Evolutionary conservation across 2,888 invertebrate genomes (phyloP), one percentile per base, ranked within the genome.

Genomic region (Hypercompe scribonia): DNA sequence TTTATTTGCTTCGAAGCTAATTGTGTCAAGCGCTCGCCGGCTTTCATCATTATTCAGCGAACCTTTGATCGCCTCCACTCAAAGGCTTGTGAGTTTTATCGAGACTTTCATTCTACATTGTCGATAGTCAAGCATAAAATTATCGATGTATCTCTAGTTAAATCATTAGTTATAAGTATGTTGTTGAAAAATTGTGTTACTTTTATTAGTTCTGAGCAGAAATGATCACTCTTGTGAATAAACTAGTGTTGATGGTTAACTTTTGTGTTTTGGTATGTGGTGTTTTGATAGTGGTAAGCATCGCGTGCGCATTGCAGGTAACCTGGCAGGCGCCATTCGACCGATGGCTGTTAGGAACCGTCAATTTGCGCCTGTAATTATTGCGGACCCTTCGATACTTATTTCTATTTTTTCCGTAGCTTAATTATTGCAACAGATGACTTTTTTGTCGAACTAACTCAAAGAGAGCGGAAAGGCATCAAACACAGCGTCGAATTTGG

Each of bases 391-490:
- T 95, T 94, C 95, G 94, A 95, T 95, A 95, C 95, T 95, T 95
- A 95, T 95, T 93, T 94, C 93, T 93, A 95, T 94, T 95, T 95
- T 95, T 95, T 94, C 90, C 87, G 84, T 84, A 80, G 90, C 94
- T 95, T 95, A 95, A 95, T 95, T 95, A 95, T 95, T 95, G 92
- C 95, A 95, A 94, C 95, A 94, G 95, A 95, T 95, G 95, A 95
- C 95, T 95, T 95, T 95, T 95, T 95, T 95, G 95, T 95, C 93
- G 94, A 95, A 93, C 91, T 86, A 93, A 93, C 94, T 94, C 94
- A 95, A 95, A 94, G 95, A 95, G 95, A 95, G 95, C 95, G 95
- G 95, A 94, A 95, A 95, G 93, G 95, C 95, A 95, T 95, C 95
- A 95, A 95, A 95, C 94, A 92, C 90, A 93, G 92, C 95, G 94